Conservation (phyloP, 2,113 vertebrate species). For the Oostethus manadensis region DNA sequence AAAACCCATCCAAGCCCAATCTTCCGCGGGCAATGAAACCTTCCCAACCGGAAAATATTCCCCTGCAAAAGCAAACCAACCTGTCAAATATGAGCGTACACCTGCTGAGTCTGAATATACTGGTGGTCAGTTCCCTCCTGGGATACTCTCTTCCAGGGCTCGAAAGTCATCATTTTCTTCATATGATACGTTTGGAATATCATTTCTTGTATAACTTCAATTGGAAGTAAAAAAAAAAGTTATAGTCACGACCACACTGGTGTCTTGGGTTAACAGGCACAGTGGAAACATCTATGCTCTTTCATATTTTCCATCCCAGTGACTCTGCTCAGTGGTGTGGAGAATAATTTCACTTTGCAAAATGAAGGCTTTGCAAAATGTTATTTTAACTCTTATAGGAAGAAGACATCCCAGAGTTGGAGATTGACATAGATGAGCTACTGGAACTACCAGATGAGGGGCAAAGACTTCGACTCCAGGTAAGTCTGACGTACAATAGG, state of each 20-base stretch:
- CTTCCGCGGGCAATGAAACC: slow-evolving; percentile 47
- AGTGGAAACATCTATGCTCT: not conserved
- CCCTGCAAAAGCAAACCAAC: slow-evolving; percentile 36
- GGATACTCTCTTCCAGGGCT: slow-evolving; percentile 12
- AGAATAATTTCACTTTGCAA: not conserved
- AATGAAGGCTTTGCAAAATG: not conserved
- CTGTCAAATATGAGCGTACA: slow-evolving; percentile 42
- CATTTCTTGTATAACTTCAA: not conserved
- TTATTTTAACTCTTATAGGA: slow-evolving; percentile 56
- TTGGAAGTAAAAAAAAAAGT: not conserved
- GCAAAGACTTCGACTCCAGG: slow-evolving; percentile 84
- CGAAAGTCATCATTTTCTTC: slow-evolving; percentile 7
- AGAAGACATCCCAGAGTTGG: slow-evolving; percentile 79
- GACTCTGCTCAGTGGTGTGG: slow-evolving; percentile 13
- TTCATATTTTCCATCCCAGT: slow-evolving; percentile 12
- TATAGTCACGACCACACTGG: not conserved
- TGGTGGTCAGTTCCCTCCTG: slow-evolving; percentile 15
- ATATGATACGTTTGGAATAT: slow-evolving; percentile 1
- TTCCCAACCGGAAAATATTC: slow-evolving; percentile 56
- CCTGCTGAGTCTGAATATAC: slow-evolving; percentile 54
- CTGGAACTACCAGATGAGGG: slow-evolving; percentile 85
- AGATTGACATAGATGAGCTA: slow-evolving; percentile 93
- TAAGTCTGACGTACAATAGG: slow-evolving; percentile 37
- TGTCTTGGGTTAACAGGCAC: slow-evolving; percentile 2
- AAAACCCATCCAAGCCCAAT: slow-evolving; percentile 23